phyloP scores from a whole-genome alignment of 2,113 vertebrate genomes.

The Phalacrocorax brasilianus region DNA sequence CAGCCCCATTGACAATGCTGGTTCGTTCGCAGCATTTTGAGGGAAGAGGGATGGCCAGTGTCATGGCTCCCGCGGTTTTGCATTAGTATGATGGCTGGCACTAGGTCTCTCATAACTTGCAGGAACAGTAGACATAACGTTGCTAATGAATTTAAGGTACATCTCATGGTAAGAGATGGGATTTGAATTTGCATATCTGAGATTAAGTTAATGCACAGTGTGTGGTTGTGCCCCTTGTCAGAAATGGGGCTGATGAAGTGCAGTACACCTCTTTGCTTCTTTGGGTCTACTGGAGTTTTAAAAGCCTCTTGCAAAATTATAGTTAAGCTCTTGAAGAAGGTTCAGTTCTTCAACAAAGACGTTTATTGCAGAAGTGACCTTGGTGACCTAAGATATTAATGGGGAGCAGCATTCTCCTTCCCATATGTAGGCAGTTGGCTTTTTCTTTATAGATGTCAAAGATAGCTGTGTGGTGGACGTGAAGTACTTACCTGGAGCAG shows the following conservation, averaged over 20 bases:
- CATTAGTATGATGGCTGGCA: neutral
- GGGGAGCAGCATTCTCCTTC: neutral
- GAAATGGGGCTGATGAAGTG: neutral
- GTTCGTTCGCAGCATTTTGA: neutral
- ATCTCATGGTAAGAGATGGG: accelerated
- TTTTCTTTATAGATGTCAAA: neutral
- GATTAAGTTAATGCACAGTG: neutral
- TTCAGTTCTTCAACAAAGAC: neutral
- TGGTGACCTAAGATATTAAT: neutral
- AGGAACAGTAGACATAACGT: neutral
- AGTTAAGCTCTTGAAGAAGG: neutral
- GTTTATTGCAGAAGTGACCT: neutral
- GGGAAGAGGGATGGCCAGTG: neutral
- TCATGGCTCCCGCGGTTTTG: neutral
- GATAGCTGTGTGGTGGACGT: neutral
- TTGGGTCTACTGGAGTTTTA: neutral
- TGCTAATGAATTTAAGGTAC: neutral
- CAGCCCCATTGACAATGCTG: neutral
- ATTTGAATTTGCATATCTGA: neutral
- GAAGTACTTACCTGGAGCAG: neutral
- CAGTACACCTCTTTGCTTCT: neutral
- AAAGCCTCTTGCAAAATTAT: neutral
- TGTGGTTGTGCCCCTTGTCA: neutral
- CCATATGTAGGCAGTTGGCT: accelerated
- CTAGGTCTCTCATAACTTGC: neutral